Evolutionary conservation across 2,888 invertebrate species (phyloP).

Genomic region (Hylaea fasciaria): DNA sequence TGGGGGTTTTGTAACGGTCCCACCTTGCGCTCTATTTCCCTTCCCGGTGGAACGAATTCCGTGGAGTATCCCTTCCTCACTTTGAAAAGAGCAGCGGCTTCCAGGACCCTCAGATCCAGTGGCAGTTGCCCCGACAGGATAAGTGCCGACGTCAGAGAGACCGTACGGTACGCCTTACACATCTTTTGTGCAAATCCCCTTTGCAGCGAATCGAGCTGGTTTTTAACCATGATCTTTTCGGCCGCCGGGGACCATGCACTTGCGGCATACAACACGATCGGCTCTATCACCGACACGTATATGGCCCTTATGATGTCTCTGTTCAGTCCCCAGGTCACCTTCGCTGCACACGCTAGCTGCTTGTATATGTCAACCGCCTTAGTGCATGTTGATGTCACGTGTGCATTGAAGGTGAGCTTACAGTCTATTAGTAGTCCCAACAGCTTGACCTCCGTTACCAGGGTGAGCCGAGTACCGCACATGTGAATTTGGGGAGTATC

Average conservation of each 20-base stretch:
- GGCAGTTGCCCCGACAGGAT: slow-evolving; percentile 37
- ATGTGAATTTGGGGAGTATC: background rate
- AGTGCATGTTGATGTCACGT: background rate
- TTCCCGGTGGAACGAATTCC: background rate
- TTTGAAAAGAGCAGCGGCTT: slow-evolving; percentile 27
- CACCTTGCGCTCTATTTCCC: background rate
- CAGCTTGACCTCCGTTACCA: slow-evolving; percentile 2
- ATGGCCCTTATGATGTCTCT: background rate
- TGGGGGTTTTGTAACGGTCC: background rate
- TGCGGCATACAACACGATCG: slow-evolving; percentile 4
- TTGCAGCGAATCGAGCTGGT: background rate
- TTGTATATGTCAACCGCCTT: background rate
- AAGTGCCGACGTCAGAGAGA: slow-evolving; percentile 3
- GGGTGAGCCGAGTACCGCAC: background rate
- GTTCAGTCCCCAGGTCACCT: no score
- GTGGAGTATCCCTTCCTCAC: background rate
- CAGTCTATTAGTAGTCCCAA: slow-evolving; percentile 2
- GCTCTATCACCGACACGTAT: slow-evolving; percentile 4
- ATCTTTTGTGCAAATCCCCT: background rate
- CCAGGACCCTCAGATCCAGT: slow-evolving; percentile 37
- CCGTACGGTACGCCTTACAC: background rate
- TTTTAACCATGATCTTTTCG: no score
- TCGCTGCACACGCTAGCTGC: background rate
- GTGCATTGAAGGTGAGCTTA: background rate
- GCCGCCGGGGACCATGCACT: slow-evolving; percentile 4